Percentiles rank a stretch among this genome's conserved stretches.
Evolutionary conservation across 2,113 vertebrate species (phyloP).

Genomic region (Coptodon rendalli): DNA sequence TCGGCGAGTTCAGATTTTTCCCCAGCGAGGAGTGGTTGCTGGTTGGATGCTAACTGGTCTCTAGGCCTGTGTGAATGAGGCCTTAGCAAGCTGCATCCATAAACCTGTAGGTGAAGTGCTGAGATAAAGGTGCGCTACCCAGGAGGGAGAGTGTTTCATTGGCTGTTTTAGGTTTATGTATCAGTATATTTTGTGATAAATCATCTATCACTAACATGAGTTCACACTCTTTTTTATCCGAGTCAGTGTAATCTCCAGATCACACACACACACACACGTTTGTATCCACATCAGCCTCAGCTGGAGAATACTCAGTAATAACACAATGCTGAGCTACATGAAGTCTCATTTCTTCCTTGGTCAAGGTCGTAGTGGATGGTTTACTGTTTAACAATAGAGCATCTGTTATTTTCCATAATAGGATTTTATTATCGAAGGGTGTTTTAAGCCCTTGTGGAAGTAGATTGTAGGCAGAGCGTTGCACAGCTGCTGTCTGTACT

Average conservation of each 20-base stretch:
- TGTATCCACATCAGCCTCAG: background rate
- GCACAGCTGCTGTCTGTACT: background rate
- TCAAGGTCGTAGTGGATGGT: background rate
- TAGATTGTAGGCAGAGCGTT: background rate
- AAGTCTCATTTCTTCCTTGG: background rate
- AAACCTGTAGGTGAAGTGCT: background rate
- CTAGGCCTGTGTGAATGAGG: background rate
- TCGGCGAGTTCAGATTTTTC: rapidly evolving
- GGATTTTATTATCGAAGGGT: background rate
- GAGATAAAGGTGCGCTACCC: background rate
- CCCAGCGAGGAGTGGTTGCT: background rate
- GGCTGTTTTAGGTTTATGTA: background rate
- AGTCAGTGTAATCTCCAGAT: background rate
- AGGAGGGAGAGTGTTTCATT: background rate
- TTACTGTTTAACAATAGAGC: background rate
- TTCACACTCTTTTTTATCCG: background rate
- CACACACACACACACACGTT: background rate
- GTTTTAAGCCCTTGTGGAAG: background rate
- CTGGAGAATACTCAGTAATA: background rate
- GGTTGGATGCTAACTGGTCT: background rate
- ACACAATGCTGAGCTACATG: background rate
- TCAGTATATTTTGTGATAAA: background rate
- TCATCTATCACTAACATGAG: background rate
- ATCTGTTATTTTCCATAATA: background rate
- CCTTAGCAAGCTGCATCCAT: background rate